A percentile compares a stretch with the other conserved stretches of the same genome.
Evolutionary conservation across 2,797 vertebrate species (phyloP).

Genomic region (Erpetoichthys calabaricus): DNA sequence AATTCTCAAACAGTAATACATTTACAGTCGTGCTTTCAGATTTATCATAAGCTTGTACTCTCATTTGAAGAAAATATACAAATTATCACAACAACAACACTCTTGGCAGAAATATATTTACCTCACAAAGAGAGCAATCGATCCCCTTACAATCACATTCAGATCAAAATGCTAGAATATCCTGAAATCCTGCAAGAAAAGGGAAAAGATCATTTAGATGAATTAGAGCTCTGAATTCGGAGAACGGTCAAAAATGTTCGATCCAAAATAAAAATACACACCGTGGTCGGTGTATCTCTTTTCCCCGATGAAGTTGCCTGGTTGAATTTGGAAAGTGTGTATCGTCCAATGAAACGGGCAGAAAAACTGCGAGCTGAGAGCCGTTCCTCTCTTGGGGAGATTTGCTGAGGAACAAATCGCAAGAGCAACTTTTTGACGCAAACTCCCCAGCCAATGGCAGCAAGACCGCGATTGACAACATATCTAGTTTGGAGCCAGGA

Average conservation of each 20-base stretch:
- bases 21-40: too few relatives aligned
- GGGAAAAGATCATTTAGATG: conserved; percentile 17
- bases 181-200: conserved; percentile 23
- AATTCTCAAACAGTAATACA: too few relatives aligned
- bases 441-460: conserved; percentile 88
- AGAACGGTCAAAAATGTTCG: conserved; percentile 31
- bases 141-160: too few relatives aligned
- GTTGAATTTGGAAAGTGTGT: conserved; percentile 55
- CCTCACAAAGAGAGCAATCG: too few relatives aligned
- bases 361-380: conserved; percentile 60
- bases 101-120: too few relatives aligned
- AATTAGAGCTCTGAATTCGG: conserved; percentile 30
- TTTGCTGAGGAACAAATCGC: conserved; percentile 73
- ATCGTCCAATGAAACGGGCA: conserved; percentile 52
- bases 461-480: conserved; percentile 73
- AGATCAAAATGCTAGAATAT: conserved; percentile 13
- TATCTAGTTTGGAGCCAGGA: conserved; percentile 57
- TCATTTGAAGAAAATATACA: too few relatives aligned
- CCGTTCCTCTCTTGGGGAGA: conserved; percentile 74
- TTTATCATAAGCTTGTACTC: too few relatives aligned
- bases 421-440: conserved; percentile 69
- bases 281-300: conserved; percentile 43
- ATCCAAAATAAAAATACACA: conserved; percentile 34
- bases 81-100: too few relatives aligned
- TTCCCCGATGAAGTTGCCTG: conserved; percentile 49